Conservation (phyloP, 1,140 invertebrate genomes). For the Pristionchus pacificus region DNA sequence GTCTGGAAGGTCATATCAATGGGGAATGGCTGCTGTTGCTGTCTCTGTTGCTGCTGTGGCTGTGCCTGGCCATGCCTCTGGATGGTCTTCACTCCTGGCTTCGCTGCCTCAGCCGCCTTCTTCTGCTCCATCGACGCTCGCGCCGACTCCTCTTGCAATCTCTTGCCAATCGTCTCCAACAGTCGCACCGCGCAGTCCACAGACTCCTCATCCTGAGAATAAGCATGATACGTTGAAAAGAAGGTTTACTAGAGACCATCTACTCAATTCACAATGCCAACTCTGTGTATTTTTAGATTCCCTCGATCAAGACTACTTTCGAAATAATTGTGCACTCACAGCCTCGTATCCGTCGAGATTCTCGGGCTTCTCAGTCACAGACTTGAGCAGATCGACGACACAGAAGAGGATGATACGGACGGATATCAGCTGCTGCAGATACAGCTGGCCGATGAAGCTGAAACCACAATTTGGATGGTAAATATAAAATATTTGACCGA, state of each 20-base stretch:
- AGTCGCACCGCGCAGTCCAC: constrained; percentile 28
- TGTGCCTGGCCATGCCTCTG: too few relatives aligned
- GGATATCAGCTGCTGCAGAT: constrained; percentile 8
- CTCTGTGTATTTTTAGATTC: too few relatives aligned
- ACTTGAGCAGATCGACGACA: constrained; percentile 20
- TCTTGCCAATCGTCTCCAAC: constrained; percentile 26
- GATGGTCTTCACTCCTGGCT: neutral
- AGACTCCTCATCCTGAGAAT: constrained; percentile 16
- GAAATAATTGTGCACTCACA: too few relatives aligned
- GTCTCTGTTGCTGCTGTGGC: too few relatives aligned
- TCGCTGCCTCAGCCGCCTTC: neutral
- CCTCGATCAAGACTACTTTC: too few relatives aligned
- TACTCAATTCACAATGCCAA: too few relatives aligned
- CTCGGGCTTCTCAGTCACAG: neutral
- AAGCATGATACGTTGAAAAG: too few relatives aligned
- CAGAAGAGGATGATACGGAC: constrained; percentile 27
- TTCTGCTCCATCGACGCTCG: neutral
- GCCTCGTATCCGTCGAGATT: neutral
- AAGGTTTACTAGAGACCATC: too few relatives aligned
- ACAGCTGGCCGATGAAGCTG: constrained; percentile 33
- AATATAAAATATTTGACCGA: too few relatives aligned
- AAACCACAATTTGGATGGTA: too few relatives aligned
- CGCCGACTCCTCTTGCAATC: neutral
- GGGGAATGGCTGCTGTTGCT: too few relatives aligned
- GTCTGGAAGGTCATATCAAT: too few relatives aligned